These are phyloP conservation scores for Ciconia stormi DNA, from an alignment of 2,113 vertebrate species.

Conservation along the genomic window DNA sequence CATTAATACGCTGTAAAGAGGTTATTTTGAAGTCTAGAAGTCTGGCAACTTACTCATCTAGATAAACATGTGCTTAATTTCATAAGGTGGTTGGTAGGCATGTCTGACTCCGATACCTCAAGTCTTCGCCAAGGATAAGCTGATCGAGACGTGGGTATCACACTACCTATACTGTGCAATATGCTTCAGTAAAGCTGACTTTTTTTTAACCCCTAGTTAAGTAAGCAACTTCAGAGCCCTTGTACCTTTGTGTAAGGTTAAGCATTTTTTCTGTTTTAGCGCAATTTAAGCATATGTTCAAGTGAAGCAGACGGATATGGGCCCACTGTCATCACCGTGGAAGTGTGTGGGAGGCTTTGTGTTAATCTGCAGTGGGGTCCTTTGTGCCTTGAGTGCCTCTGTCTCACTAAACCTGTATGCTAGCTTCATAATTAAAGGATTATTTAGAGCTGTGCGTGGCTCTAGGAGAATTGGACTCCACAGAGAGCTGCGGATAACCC, in stretches of 20 bases:
- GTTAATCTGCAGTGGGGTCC: background rate
- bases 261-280: background rate
- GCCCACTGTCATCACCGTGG: fast-evolving
- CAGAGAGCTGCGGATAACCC: background rate
- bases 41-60: background rate
- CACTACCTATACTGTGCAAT: too few relatives aligned
- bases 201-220: background rate
- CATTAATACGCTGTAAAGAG: background rate
- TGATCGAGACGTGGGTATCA: background rate
- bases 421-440: background rate
- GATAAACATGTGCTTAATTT: background rate
- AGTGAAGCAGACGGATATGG: background rate
- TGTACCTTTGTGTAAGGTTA: background rate
- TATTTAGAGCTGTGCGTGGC: fast-evolving
- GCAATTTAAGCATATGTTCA: background rate
- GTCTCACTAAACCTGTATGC: background rate
- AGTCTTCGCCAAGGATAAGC: background rate
- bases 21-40: background rate
- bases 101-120: fast-evolving
- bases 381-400: background rate
- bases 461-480: background rate
- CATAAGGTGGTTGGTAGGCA: background rate
- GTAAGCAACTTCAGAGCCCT: background rate
- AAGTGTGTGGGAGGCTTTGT: background rate
- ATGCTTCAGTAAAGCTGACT: background rate